Conservation (phyloP, 2,113 vertebrate species). For the Psittacara wagleri region DNA sequence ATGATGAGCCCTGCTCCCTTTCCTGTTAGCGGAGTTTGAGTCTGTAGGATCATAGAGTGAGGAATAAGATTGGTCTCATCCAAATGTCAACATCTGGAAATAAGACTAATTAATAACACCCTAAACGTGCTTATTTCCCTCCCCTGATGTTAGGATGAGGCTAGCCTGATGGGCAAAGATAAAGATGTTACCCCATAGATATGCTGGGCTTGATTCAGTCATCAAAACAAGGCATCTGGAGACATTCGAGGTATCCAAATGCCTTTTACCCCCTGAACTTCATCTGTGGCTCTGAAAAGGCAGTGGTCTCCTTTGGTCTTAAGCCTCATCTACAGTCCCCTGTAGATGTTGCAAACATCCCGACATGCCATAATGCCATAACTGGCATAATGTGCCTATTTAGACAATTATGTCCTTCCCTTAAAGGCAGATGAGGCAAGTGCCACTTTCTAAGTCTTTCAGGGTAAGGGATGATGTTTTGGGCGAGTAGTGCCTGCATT, state of each 20-base stretch:
- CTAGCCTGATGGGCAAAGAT: background rate
- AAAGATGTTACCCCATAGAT: background rate
- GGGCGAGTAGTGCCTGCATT: background rate
- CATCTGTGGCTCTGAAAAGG: background rate
- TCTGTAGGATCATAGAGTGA: too few species aligned
- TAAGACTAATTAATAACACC: background rate
- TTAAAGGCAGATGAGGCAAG: background rate
- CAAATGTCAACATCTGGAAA: background rate
- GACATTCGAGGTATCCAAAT: too few species aligned
- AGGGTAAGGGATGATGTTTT: background rate
- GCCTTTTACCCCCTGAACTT: background rate
- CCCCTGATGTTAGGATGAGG: background rate
- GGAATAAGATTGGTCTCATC: background rate
- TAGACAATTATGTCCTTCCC: background rate
- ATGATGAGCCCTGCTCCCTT: background rate
- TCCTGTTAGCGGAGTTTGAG: background rate
- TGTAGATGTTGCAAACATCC: background rate
- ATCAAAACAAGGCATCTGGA: background rate
- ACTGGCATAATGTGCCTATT: background rate
- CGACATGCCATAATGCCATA: background rate
- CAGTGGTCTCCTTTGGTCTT: background rate
- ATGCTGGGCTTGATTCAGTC: background rate
- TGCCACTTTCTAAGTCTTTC: background rate
- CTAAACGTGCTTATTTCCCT: background rate
- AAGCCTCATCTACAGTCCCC: background rate